Conservation (phyloP, 2,113 vertebrate genomes). For the Scomber japonicus region DNA sequence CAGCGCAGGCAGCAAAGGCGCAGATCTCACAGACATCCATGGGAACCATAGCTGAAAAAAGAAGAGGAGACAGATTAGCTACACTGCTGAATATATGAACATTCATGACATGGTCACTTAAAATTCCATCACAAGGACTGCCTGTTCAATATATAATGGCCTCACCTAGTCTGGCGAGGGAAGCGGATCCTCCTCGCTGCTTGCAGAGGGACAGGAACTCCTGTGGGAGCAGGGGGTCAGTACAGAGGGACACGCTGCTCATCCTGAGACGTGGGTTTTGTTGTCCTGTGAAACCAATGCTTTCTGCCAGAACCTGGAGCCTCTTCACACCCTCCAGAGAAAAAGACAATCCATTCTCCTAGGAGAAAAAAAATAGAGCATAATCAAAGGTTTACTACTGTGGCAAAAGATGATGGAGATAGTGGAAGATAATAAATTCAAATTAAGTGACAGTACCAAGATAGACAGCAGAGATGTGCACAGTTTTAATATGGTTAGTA, state of each 20-base stretch:
- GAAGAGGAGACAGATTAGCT: neutral
- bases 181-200: conserved; percentile 65
- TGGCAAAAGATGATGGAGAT: too few relatives aligned
- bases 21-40: conserved; percentile 88
- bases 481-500: neutral
- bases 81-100: neutral
- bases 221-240: conserved; percentile 78
- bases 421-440: neutral
- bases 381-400: neutral
- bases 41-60: conserved; percentile 68
- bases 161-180: conserved; percentile 85
- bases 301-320: conserved; percentile 81
- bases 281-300: neutral
- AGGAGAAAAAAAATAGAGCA: conserved; percentile 4
- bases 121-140: neutral
- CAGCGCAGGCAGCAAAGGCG: conserved; percentile 89
- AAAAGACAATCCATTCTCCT: conserved; percentile 88
- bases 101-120: neutral
- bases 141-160: neutral
- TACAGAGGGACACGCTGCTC: conserved; percentile 64
- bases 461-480: neutral
- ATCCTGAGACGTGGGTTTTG: conserved; percentile 41
- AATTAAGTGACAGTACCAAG: neutral
- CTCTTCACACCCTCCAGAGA: conserved; percentile 86
- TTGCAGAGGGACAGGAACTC: conserved; percentile 85